These are phyloP conservation scores for Contarinia nasturtii DNA, from an alignment of 1,140 invertebrate genomes.

Conservation along the genomic window DNA sequence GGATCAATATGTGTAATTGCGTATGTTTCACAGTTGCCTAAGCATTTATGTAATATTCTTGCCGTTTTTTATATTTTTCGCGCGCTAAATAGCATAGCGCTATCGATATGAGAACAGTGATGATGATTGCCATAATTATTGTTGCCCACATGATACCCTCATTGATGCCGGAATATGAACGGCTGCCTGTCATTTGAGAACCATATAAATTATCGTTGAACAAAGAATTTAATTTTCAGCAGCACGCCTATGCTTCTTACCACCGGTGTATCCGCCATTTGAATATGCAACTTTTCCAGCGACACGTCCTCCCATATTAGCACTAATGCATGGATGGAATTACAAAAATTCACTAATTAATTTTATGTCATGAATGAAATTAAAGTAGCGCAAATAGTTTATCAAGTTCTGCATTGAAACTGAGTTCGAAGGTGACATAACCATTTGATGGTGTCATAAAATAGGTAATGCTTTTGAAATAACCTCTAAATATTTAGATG, in stretches of 20 bases:
- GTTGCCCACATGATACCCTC: conserved; percentile 74
- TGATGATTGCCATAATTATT: conserved; percentile 67
- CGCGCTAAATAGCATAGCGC: conserved; percentile 59
- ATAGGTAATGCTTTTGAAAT: too few relatives aligned
- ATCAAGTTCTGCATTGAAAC: too few relatives aligned
- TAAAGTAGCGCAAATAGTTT: too few relatives aligned
- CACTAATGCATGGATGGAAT: neutral
- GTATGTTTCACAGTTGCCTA: too few relatives aligned
- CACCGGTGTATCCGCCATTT: conserved; percentile 44
- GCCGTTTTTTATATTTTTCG: conserved; percentile 55
- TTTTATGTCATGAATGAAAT: too few relatives aligned
- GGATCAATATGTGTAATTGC: too few relatives aligned
- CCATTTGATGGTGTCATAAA: too few relatives aligned
- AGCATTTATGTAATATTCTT: conserved; percentile 49
- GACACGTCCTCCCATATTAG: conserved; percentile 33
- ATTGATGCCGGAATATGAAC: conserved; percentile 58
- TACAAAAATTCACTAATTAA: too few relatives aligned
- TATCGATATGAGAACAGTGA: conserved; percentile 56
- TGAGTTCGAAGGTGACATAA: too few relatives aligned
- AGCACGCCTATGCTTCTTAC: conserved; percentile 8
- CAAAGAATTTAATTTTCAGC: too few relatives aligned
- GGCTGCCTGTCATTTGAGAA: conserved; percentile 27
- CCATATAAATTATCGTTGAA: neutral
- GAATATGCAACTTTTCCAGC: conserved; percentile 51
- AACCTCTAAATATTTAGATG: too few relatives aligned